These are phyloP conservation scores for Pseudolaguvia tuberculata DNA, from an alignment of 2,113 vertebrate genomes.

Conservation along the genomic window DNA sequence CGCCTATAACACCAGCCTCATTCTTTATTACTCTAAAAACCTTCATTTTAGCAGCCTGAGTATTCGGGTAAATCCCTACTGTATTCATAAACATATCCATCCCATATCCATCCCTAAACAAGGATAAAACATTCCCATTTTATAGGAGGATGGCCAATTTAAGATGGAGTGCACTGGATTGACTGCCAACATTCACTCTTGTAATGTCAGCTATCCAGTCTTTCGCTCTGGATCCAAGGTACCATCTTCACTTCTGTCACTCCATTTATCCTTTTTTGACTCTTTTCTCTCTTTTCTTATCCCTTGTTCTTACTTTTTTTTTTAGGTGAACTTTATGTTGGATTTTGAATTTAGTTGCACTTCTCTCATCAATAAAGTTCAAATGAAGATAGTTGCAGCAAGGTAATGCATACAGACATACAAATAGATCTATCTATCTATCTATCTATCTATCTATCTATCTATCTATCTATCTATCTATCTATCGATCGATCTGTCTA, in stretches of 20 bases:
- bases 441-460: too few relatives aligned
- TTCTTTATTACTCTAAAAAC: conserved; percentile 80
- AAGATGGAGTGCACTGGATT: conserved; percentile 81
- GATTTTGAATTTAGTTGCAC: conserved; percentile 93
- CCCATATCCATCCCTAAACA: background rate
- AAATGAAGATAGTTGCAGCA: conserved; percentile 71
- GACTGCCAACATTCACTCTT: conserved; percentile 67
- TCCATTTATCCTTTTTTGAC: background rate
- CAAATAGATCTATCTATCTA: background rate
- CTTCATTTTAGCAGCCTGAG: conserved; percentile 86
- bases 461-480: too few relatives aligned
- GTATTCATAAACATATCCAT: background rate
- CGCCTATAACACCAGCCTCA: conserved; percentile 87
- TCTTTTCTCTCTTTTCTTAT: background rate
- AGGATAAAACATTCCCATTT: background rate
- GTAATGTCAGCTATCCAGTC: conserved; percentile 83
- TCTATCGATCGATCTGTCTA: too few relatives aligned
- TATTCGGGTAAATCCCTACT: conserved; percentile 67
- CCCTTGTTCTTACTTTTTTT: conserved; percentile 17
- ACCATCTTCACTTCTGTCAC: background rate
- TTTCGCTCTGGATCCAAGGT: conserved; percentile 83
- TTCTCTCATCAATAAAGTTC: conserved; percentile 70
- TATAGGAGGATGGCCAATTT: conserved; percentile 71
- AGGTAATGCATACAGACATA: conserved; percentile 68
- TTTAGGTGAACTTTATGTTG: conserved; percentile 80